Base-by-base conservation (phyloP, 2,797 vertebrate genomes). In the Garrulus glandarius region DNA sequence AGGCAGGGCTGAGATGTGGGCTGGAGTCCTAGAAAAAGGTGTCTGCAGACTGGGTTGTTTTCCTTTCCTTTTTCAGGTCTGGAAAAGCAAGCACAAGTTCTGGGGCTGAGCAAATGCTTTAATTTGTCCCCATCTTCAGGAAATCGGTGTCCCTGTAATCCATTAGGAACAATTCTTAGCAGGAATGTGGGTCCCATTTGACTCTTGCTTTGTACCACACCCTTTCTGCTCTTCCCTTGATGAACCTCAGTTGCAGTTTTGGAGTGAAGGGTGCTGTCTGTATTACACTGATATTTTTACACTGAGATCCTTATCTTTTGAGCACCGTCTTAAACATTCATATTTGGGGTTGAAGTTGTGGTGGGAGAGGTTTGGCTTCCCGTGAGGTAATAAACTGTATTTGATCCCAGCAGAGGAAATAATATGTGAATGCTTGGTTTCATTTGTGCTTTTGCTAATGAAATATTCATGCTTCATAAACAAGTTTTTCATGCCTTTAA, bases 401-500 rank as follows among this genome's bases (percentile, higher is more conserved):
- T 72, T 82, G 74, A 68, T 94, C 63, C n/a, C 71, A 67, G 50
- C 70, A 43, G 80, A 84, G 61, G 84, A 83, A 80, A 50, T 78
- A 27, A 3, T 43, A 32, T 11, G 46, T 50, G 82, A 85, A 46
- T 32, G 27, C 64, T 89, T 71, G 69, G 82, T 78, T 93, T 88
- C 72, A 16, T 87, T 83, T 8, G 17, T 91, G 65, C 34, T 81
- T 87, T 83, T 57, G 39, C 75, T 89, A 63, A 91, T 75, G 82
- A 92, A 95, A 89, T 93, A 85, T 76, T 94, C 44, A 76, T 81
- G 72, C 50, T 87, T 72, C 43, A 81, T 83, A 74, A 93, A 41
- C 76, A 80, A 79, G 57, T 61, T 96, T 89, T 94, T 91, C 46
- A 11, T 92, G 92, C 95, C 95, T 94, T 69, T 44, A 83, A 91